Conservation (phyloP, 2,888 invertebrate genomes). For the Drosophila borborema region DNA sequence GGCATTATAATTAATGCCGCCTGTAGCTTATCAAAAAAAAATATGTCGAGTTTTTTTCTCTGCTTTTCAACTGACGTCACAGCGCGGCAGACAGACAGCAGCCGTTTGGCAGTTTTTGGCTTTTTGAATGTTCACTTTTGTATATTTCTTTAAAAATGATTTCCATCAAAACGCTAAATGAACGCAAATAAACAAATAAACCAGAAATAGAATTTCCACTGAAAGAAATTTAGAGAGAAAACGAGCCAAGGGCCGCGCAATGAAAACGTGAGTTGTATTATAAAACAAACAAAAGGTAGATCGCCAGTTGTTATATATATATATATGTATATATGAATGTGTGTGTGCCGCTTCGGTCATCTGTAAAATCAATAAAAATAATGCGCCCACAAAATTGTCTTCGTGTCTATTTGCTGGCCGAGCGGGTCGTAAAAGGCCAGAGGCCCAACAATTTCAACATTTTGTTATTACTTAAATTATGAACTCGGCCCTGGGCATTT, state of each 20-base stretch:
- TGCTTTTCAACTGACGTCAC: slow-evolving; percentile 59
- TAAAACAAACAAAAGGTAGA: slow-evolving; percentile 44
- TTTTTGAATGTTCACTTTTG: slow-evolving; percentile 32
- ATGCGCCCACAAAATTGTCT: slow-evolving; percentile 57
- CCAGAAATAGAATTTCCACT: slow-evolving; percentile 65
- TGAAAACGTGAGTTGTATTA: slow-evolving; percentile 63
- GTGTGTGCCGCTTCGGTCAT: slow-evolving; percentile 6
- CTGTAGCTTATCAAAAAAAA: slow-evolving; percentile 36
- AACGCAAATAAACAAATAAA: slow-evolving; percentile 68
- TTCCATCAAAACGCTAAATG: slow-evolving; percentile 70
- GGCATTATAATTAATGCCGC: slow-evolving; percentile 18
- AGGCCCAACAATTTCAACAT: slow-evolving; percentile 35
- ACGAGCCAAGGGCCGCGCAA: slow-evolving; percentile 41
- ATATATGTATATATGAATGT: not conserved
- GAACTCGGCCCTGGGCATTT: slow-evolving; percentile 47
- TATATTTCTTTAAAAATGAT: slow-evolving; percentile 57
- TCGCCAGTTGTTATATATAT: not conserved
- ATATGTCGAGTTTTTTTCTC: not conserved
- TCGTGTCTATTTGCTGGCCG: slow-evolving; percentile 28
- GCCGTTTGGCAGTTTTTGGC: slow-evolving; percentile 39
- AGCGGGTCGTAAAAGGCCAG: slow-evolving; percentile 19
- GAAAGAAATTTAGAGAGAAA: slow-evolving; percentile 63
- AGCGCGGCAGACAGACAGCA: slow-evolving; percentile 43
- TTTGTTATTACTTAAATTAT: slow-evolving; percentile 68
- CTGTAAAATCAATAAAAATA: slow-evolving; percentile 61